phyloP scores from a whole-genome alignment of 2,888 invertebrate species.

The Yponomeuta evonymella region DNA sequence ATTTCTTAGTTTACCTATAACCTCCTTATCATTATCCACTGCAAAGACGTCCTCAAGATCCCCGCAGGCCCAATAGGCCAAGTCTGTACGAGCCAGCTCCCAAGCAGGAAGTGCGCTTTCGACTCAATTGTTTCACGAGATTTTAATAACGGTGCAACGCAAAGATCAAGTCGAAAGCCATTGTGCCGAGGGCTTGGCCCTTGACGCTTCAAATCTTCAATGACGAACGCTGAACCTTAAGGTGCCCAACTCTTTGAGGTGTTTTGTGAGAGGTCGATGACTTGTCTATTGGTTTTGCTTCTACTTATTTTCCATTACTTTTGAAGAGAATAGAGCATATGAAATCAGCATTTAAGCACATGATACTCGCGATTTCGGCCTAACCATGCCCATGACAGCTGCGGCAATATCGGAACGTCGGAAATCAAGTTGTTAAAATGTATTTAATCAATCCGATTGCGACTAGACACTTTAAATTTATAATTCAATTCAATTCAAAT shows the following conservation, averaged over 20 bases:
- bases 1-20: no score
- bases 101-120: constrained; percentile 65
- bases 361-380: no score
- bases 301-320: no score
- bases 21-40: not conserved
- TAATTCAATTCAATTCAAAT: no score
- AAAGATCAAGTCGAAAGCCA: constrained; percentile 65
- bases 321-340: no score
- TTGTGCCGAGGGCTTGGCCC: constrained; percentile 36
- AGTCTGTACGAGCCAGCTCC: constrained; percentile 48
- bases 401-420: no score
- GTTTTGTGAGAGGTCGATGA: not conserved
- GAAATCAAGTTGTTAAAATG: no score
- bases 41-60: constrained; percentile 2
- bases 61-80: constrained; percentile 23
- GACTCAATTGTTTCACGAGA: constrained; percentile 75
- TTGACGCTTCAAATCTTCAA: constrained; percentile 12
- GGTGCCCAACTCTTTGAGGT: not conserved
- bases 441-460: no score
- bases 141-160: constrained; percentile 75
- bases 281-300: not conserved
- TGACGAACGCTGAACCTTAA: constrained; percentile 5
- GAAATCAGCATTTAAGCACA: no score
- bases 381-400: no score
- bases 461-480: no score